phyloP scores from a whole-genome alignment of 1,140 invertebrate genomes.

The Zaprionus ornatus region DNA sequence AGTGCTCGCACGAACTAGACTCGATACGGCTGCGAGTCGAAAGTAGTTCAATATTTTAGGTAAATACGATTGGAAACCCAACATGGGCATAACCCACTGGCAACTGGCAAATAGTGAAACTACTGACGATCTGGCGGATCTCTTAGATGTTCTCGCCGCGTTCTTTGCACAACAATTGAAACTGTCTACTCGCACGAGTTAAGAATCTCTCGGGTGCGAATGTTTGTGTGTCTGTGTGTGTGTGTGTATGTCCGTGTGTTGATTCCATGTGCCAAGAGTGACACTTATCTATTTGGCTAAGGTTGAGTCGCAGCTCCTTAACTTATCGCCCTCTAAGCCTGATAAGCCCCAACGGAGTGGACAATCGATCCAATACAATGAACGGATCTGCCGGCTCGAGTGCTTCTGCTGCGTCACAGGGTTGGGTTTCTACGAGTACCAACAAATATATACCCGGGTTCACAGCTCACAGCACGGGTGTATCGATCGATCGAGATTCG shows the following conservation, averaged over 20 bases:
- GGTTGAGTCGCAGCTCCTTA: conserved; percentile 45
- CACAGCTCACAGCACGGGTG: background rate
- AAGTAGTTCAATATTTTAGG: conserved; percentile 71
- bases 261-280: conserved; percentile 48
- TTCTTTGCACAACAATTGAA: conserved; percentile 61
- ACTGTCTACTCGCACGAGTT: conserved; percentile 40
- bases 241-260: conserved; percentile 10
- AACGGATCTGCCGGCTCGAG: conserved; percentile 21
- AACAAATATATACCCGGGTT: background rate
- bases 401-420: background rate
- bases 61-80: conserved; percentile 57
- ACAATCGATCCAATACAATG: conserved; percentile 51
- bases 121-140: conserved; percentile 16
- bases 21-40: conserved; percentile 20
- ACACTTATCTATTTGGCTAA: conserved; percentile 71
- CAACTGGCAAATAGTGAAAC: conserved; percentile 12
- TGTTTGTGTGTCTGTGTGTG: background rate
- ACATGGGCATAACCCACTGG: conserved; percentile 19
- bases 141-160: conserved; percentile 38
- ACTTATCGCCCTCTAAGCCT: conserved; percentile 64
- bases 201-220: conserved; percentile 14
- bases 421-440: background rate
- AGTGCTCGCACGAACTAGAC: conserved; percentile 39
- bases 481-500: background rate
- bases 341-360: conserved; percentile 66